Percentiles rank a stretch among this genome's conserved stretches.
Evolutionary conservation across 2,797 vertebrate genomes (phyloP).

Genomic region (Bradypodion pumilum): DNA sequence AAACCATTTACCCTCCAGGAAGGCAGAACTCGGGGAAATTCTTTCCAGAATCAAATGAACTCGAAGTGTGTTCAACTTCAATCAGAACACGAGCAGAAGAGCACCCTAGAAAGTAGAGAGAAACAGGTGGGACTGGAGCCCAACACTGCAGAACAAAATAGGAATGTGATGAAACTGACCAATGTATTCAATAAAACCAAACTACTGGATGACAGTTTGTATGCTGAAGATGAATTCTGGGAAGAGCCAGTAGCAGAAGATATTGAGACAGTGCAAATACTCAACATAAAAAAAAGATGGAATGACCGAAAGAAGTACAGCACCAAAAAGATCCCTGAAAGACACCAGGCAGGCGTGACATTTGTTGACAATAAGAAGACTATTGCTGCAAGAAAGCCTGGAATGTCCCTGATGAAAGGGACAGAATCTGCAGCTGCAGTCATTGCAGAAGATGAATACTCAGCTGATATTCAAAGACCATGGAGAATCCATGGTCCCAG

Average conservation of each 20-base stretch:
- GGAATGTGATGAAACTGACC: background rate
- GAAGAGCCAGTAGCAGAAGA: background rate
- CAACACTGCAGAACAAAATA: fast-evolving
- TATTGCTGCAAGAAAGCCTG: background rate
- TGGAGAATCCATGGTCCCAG: background rate
- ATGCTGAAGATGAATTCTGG: background rate
- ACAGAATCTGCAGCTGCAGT: background rate
- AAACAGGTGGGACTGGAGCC: fast-evolving
- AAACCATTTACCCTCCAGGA: conserved; percentile 2
- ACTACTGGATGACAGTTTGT: background rate
- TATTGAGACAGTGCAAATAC: no score
- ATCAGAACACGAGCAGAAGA: fast-evolving
- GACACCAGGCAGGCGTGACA: background rate
- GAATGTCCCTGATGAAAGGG: background rate
- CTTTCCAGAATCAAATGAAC: fast-evolving
- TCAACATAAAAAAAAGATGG: background rate
- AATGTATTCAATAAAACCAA: background rate
- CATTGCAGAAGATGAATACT: background rate
- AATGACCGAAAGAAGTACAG: background rate
- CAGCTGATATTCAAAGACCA: fast-evolving
- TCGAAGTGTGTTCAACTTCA: background rate
- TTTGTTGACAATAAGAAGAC: fast-evolving
- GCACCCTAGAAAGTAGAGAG: fast-evolving
- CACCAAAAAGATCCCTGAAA: background rate
- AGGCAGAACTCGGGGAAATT: fast-evolving